phyloP scores from a whole-genome alignment of 1,140 invertebrate genomes.

The Lasioglossum baleicum region DNA sequence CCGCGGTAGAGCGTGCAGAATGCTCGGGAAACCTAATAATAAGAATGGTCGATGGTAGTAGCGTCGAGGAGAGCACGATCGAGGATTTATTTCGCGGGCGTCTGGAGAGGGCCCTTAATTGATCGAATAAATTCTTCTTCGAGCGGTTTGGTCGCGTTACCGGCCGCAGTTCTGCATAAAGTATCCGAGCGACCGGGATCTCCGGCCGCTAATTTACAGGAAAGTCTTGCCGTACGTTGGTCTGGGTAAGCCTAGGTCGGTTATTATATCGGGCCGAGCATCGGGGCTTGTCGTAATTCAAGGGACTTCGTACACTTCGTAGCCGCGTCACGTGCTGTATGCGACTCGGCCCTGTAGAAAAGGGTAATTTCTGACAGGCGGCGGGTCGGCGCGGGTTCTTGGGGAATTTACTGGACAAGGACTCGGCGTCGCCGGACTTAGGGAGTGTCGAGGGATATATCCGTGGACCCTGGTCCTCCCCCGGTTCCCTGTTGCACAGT shows the following conservation, averaged over 20 bases:
- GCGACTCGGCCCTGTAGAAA: not conserved
- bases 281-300: not conserved
- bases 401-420: conserved; percentile 51
- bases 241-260: not conserved
- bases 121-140: too few relatives aligned
- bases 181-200: too few relatives aligned
- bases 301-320: conserved; percentile 27
- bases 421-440: conserved; percentile 28
- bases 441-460: conserved; percentile 31
- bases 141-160: too few relatives aligned
- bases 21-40: too few relatives aligned
- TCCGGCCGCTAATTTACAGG: too few relatives aligned
- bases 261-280: not conserved
- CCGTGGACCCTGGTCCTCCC: not conserved
- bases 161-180: too few relatives aligned
- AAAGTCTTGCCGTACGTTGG: too few relatives aligned
- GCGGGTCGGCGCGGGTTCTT: not conserved
- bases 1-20: too few relatives aligned
- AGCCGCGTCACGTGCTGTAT: conserved; percentile 14
- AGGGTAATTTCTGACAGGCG: conserved; percentile 4
- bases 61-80: too few relatives aligned
- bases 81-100: too few relatives aligned
- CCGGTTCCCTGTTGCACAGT: conserved; percentile 43
- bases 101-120: too few relatives aligned
- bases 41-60: too few relatives aligned